Evolutionary conservation across 2,888 invertebrate genomes (phyloP).

Genomic region (Periphyllus acericola): DNA sequence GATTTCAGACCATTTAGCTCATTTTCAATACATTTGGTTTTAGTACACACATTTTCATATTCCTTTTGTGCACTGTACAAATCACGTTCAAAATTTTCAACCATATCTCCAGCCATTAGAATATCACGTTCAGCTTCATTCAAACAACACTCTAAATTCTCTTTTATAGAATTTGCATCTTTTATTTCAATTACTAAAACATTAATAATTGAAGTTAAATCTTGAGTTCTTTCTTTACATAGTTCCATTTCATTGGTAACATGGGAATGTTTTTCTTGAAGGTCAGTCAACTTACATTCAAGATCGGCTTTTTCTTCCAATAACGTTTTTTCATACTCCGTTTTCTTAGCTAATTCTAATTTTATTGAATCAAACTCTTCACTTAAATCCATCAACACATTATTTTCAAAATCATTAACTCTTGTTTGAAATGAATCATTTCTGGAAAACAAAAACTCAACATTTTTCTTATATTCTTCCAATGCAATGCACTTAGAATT

Average conservation of each 20-base stretch:
- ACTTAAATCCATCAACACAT: constrained; percentile 47
- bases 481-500: constrained; percentile 36
- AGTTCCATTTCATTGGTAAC: constrained; percentile 26
- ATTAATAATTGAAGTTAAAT: constrained; percentile 45
- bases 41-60: constrained; percentile 12
- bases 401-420: constrained; percentile 55
- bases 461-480: constrained; percentile 49
- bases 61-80: constrained; percentile 5
- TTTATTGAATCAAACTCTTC: constrained; percentile 56
- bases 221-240: constrained; percentile 34
- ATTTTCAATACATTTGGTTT: constrained; percentile 27
- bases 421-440: constrained; percentile 55
- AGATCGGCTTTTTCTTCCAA: constrained; percentile 27
- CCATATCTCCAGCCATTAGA: neutral
- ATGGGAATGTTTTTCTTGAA: neutral
- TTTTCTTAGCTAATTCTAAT: constrained; percentile 42
- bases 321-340: constrained; percentile 21
- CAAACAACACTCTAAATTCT: neutral
- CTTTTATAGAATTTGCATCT: constrained; percentile 15
- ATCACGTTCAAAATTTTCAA: constrained; percentile 20
- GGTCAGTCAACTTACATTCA: neutral
- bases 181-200: constrained; percentile 45
- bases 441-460: constrained; percentile 47
- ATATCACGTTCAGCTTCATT: constrained; percentile 44
- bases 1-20: constrained; percentile 2